These are phyloP conservation scores for Holcopasites calliopsidis DNA, from an alignment of 1,140 invertebrate genomes.

Conservation along the genomic window DNA sequence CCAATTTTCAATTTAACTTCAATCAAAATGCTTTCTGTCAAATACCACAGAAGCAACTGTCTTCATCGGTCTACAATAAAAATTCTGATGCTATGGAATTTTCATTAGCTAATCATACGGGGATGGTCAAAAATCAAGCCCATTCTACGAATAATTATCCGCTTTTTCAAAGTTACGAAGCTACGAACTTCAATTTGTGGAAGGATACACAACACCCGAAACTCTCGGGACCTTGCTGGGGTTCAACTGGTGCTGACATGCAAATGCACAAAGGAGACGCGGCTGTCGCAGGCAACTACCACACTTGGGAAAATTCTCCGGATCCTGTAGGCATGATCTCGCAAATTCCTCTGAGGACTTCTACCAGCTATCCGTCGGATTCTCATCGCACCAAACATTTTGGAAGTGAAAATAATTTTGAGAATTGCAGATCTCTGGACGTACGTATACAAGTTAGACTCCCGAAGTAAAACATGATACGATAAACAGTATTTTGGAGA, in stretches of 20 bases:
- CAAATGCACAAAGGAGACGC: constrained; percentile 61
- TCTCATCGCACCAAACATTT: constrained; percentile 55
- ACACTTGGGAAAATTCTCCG: constrained; percentile 65
- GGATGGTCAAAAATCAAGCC: constrained; percentile 44
- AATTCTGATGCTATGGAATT: constrained; percentile 57
- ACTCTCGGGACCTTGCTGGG: constrained; percentile 70
- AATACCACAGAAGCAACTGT: constrained; percentile 59
- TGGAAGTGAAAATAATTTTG: constrained; percentile 58
- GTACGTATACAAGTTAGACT: constrained; percentile 47
- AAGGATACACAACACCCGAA: constrained; percentile 68
- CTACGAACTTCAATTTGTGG: constrained; percentile 68
- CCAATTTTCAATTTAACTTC: constrained; percentile 57
- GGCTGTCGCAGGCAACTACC: constrained; percentile 54
- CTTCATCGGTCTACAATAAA: constrained; percentile 61
- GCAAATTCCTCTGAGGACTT: constrained; percentile 55
- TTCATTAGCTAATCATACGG: constrained; percentile 51
- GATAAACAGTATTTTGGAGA: not conserved
- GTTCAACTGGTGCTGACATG: constrained; percentile 22
- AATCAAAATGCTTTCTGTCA: constrained; percentile 60
- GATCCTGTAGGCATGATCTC: constrained; percentile 50
- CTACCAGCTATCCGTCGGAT: constrained; percentile 66
- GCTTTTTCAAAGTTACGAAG: constrained; percentile 66
- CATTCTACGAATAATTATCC: constrained; percentile 53
- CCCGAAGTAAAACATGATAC: too few species aligned
- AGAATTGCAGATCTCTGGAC: constrained; percentile 64